phyloP scores from a whole-genome alignment of 2,888 invertebrate genomes.

The Noctua comes region DNA sequence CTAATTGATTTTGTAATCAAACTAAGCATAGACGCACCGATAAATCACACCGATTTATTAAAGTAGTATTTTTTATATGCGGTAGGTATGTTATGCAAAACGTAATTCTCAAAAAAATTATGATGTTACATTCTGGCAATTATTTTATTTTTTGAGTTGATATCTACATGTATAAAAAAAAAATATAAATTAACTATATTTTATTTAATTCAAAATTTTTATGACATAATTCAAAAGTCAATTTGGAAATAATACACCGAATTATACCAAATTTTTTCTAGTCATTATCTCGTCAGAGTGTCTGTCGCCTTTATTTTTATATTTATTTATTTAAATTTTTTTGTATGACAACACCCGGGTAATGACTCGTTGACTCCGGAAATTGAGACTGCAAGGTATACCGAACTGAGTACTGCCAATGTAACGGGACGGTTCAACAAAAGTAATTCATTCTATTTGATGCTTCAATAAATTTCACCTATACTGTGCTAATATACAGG shows the following conservation, averaged over 20 bases:
- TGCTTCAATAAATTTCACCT: conserved; percentile 21
- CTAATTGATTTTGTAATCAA: neutral
- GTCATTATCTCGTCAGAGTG: neutral
- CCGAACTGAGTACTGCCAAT: conserved; percentile 36
- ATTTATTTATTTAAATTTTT: too few relatives aligned
- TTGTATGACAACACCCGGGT: conserved; percentile 56
- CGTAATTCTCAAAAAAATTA: neutral
- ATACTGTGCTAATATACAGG: neutral
- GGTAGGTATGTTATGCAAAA: neutral
- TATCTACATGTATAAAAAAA: neutral
- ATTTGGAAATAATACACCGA: neutral
- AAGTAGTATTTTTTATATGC: neutral
- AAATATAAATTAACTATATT: too few relatives aligned
- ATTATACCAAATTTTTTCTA: neutral
- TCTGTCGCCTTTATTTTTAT: neutral
- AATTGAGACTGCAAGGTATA: conserved; percentile 62
- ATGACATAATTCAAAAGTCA: neutral
- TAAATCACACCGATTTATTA: neutral
- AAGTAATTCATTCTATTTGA: conserved; percentile 41
- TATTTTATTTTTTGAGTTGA: neutral
- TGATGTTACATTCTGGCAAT: too few relatives aligned
- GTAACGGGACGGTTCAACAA: conserved; percentile 61
- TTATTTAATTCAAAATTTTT: neutral
- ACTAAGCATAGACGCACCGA: neutral
- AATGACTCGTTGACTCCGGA: conserved; percentile 65